These are phyloP conservation scores for Drosophila neutralis DNA, from an alignment of 2,888 invertebrate species.

Conservation along the genomic window DNA sequence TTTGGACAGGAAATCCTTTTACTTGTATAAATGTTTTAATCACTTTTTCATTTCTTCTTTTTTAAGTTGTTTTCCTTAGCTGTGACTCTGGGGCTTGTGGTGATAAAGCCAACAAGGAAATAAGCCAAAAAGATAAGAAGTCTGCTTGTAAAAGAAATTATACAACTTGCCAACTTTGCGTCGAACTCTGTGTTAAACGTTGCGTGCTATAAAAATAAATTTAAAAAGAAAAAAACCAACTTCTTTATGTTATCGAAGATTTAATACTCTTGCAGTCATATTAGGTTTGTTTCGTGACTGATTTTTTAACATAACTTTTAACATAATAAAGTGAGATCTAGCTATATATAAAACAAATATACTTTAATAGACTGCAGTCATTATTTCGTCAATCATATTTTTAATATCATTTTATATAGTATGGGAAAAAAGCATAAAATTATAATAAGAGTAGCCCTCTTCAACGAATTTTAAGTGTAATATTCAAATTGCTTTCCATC, in stretches of 20 bases:
- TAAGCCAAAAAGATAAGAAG: constrained; percentile 14
- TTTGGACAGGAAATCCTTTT: not conserved
- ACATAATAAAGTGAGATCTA: not conserved
- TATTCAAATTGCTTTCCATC: not conserved
- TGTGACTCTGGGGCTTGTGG: constrained; percentile 13
- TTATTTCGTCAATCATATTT: not conserved
- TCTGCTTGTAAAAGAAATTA: constrained; percentile 16
- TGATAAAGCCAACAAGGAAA: constrained; percentile 23
- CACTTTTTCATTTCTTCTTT: constrained; percentile 5
- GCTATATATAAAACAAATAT: not conserved
- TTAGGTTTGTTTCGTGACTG: not conserved
- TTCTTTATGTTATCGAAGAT: not conserved
- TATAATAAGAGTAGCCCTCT: too few relatives aligned
- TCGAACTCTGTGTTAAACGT: constrained; percentile 40
- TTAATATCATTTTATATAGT: not conserved
- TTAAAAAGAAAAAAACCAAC: not conserved
- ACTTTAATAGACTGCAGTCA: not conserved
- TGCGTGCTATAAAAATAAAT: constrained; percentile 44
- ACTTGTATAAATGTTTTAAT: not conserved
- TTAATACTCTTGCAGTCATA: constrained; percentile 3
- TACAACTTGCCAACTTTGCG: constrained; percentile 21
- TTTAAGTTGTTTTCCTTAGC: constrained; percentile 27
- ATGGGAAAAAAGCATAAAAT: not conserved
- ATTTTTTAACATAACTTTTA: not conserved
- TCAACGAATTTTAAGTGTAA: not conserved